Evolutionary conservation across 1,140 invertebrate genomes (phyloP).

Genomic region (Pseudomyrmex dendroicus): DNA sequence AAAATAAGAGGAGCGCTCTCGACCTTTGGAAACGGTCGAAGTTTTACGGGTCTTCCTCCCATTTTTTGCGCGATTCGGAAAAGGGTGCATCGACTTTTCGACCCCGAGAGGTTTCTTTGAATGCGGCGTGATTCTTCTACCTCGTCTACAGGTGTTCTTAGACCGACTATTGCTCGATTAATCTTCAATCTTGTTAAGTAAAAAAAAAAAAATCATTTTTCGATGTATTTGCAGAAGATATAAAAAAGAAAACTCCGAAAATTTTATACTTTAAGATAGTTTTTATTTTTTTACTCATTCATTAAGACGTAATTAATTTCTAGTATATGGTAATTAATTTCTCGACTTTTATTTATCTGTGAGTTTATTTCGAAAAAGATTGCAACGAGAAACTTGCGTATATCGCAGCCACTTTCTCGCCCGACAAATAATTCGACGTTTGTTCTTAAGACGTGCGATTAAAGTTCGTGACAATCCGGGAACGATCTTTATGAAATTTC

Average conservation of each 20-base stretch:
- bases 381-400: background rate
- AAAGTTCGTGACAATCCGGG: conserved; percentile 17
- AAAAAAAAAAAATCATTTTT: background rate
- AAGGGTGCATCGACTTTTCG: conserved; percentile 67
- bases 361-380: background rate
- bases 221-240: too few species aligned
- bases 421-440: conserved; percentile 1
- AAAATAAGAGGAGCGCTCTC: conserved; percentile 62
- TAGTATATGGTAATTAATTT: too few species aligned
- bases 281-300: too few species aligned
- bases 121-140: background rate
- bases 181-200: conserved; percentile 39
- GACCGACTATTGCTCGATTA: conserved; percentile 23
- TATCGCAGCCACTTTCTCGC: too few species aligned
- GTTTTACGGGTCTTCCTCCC: conserved; percentile 24
- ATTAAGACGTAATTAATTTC: too few species aligned
- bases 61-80: conserved; percentile 59
- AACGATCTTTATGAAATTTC: conserved; percentile 60
- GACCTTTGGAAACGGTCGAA: conserved; percentile 4
- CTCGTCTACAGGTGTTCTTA: conserved; percentile 25
- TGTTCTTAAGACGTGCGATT: conserved; percentile 32
- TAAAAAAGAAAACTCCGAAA: too few species aligned
- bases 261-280: too few species aligned
- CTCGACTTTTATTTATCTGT: too few species aligned
- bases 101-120: conserved; percentile 22